Percentiles rank a stretch among this genome's conserved stretches.
These are phyloP conservation scores for Thumatha senex DNA, from an alignment of 2,888 invertebrate genomes.

Conservation along the genomic window DNA sequence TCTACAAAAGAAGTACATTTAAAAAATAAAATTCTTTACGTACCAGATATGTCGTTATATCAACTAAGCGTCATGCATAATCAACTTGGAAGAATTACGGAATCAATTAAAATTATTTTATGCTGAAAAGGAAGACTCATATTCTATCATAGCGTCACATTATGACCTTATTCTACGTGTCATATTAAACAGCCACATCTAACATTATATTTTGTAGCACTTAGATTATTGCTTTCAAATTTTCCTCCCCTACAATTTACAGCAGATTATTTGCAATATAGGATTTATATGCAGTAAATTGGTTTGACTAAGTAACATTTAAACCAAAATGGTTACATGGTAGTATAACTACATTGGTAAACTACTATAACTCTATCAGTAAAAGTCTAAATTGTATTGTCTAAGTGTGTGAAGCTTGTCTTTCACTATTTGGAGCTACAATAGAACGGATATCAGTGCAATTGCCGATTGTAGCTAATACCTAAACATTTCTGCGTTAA, in stretches of 20 bases:
- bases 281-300: neutral
- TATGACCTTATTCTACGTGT: neutral
- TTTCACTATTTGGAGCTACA: constrained; percentile 26
- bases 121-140: constrained; percentile 6
- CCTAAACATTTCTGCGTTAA: constrained; percentile 30
- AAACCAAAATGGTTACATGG: no score
- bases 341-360: constrained; percentile 11
- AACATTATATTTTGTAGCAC: neutral
- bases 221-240: neutral
- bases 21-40: constrained; percentile 31
- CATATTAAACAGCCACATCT: neutral
- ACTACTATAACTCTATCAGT: constrained; percentile 20
- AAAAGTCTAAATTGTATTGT: constrained; percentile 30
- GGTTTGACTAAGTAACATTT: constrained; percentile 1
- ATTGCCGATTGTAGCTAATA: constrained; percentile 29
- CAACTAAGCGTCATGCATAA: neutral
- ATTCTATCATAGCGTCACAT: neutral
- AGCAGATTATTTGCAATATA: neutral
- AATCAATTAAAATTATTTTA: neutral
- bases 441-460: constrained; percentile 34
- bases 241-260: neutral
- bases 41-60: neutral
- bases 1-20: neutral
- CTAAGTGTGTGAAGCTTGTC: constrained; percentile 27
- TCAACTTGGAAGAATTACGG: constrained; percentile 4